Evolutionary conservation across 2,888 invertebrate genomes (phyloP), one percentile per base, ranked within the genome.

Genomic region (Drosophila neutralis): DNA sequence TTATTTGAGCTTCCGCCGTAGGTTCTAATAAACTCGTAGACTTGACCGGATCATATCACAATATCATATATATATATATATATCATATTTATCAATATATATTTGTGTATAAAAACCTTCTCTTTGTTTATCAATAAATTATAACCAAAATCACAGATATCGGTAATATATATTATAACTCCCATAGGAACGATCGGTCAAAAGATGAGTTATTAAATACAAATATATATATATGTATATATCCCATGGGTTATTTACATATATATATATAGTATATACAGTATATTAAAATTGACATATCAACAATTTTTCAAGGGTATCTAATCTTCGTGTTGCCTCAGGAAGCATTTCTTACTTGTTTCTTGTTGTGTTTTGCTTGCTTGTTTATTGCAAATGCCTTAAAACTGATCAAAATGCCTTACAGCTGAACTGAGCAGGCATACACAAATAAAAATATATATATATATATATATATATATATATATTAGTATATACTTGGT

Each of bases 321-420:
- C 15, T 0, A 18, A 33, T 7, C 24, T 27, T 35, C 45, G 21
- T 13, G 13, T 29, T 27, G 7, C 18, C 5, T 18, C 15, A 4
- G 24, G 4, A 10, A 36, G 1, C 8, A n/a, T 1, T 4, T 54
- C 2, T 18, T 38, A 38, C 18, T 38, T 66, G 52, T 42, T 18
- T 33, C n/a, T 45, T 38, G 5, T 29, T 33, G 36, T 29, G 24
- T 48, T 71, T 67, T 31, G 21, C 49, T 53, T 40, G 45, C 58
- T 49, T 63, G 60, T 56, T 69, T 77, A 78, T 76, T 67, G 79
- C 69, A 68, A 80, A 76, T 73, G 38, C 65, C 82, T 79, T 67
- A 42, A 70, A 76, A 73, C 65, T 71, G 54, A 80, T 77, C 49
- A 69, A 66, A 66, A 66, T 69, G 40, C 66, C 18, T 52, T 48